Percentiles rank a stretch among this genome's conserved stretches.
Evolutionary conservation across 2,797 vertebrate genomes (phyloP).

Genomic region (Pangasius sanitwongsei): DNA sequence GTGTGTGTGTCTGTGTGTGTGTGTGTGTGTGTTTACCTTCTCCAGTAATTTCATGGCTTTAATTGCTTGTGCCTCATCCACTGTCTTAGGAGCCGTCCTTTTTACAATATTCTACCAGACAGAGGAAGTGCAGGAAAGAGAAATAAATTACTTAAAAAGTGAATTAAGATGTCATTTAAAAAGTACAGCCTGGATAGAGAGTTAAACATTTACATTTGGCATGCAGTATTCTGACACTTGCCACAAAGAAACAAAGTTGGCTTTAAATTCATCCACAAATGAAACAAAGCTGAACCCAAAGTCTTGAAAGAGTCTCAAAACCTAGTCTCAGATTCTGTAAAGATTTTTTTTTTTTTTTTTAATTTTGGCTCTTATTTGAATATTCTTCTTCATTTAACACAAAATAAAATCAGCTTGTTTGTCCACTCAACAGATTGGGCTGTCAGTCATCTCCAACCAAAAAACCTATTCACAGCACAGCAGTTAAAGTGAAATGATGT

Average conservation of each 20-base stretch:
- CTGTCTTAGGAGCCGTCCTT: conserved; percentile 83
- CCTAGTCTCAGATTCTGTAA: neutral
- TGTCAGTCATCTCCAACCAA: neutral
- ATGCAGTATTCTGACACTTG: neutral
- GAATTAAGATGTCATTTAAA: neutral
- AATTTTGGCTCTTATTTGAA: neutral
- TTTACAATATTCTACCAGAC: conserved; percentile 90
- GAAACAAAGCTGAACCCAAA: neutral
- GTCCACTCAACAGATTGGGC: neutral
- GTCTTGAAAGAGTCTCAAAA: neutral
- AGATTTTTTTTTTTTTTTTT: neutral
- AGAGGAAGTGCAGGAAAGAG: neutral
- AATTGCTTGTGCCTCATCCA: conserved; percentile 86
- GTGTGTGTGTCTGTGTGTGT: neutral
- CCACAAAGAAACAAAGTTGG: neutral
- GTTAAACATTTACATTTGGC: neutral
- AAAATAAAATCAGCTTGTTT: neutral
- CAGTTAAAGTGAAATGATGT: neutral
- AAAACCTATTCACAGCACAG: neutral
- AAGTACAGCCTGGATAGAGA: neutral
- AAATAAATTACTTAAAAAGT: neutral
- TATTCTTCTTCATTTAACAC: neutral
- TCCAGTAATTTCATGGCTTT: conserved; percentile 88
- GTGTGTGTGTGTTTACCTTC: conserved; percentile 70
- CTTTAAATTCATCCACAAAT: neutral